phyloP scores from a whole-genome alignment of 2,113 vertebrate species.

The Chlamydotis undulata region DNA sequence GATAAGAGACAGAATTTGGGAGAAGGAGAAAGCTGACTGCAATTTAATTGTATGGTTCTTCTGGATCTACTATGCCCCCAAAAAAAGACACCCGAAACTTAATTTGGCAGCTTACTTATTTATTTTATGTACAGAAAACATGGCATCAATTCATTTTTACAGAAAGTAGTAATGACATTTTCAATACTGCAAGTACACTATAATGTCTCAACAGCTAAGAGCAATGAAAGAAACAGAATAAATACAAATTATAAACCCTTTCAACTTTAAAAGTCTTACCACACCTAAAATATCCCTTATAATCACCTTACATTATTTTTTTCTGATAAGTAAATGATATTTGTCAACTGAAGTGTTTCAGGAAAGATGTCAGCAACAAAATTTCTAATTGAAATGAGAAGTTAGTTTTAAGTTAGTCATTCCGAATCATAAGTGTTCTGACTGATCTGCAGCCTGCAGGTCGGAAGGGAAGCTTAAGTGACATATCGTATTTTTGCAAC shows the following conservation, averaged over 20 bases:
- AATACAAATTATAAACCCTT: not conserved
- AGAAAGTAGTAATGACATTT: not conserved
- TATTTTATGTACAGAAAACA: not conserved
- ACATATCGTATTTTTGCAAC: not conserved
- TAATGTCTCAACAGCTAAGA: not conserved
- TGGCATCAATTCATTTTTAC: not conserved
- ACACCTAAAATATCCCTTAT: not conserved
- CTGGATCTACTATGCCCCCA: not conserved
- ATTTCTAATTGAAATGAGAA: not conserved
- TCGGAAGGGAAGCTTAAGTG: not conserved
- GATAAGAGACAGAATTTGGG: not conserved
- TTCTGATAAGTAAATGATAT: not conserved
- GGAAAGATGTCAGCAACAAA: not conserved
- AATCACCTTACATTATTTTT: not conserved
- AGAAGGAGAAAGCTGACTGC: not conserved
- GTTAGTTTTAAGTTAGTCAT: not conserved
- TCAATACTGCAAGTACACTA: not conserved
- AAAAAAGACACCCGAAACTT: not conserved
- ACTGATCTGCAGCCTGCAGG: not conserved
- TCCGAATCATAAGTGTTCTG: not conserved
- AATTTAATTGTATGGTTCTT: not conserved
- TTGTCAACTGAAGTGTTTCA: not conserved
- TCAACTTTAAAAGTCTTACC: not conserved
- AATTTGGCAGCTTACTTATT: not conserved
- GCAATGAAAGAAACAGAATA: not conserved